Conservation (phyloP, 2,797 vertebrate species). For the Saxicola maurus region DNA sequence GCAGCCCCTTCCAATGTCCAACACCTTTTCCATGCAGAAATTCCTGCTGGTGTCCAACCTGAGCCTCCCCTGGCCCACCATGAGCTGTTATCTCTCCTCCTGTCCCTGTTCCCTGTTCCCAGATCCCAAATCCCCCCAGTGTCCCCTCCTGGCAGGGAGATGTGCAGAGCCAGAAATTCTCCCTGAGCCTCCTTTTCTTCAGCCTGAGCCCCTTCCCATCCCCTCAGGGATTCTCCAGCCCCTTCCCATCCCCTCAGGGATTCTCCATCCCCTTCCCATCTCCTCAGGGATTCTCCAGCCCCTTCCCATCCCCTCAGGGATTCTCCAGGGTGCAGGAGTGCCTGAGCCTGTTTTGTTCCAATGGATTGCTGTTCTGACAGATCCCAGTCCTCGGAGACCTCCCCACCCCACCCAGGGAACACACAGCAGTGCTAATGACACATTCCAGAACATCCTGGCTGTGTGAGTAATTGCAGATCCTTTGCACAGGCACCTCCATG, state of each 20-base stretch:
- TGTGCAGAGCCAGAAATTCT: not conserved
- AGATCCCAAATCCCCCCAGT: not conserved
- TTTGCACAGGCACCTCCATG: not conserved
- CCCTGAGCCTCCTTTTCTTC: not conserved
- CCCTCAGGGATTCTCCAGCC: not conserved
- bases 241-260: too few species aligned
- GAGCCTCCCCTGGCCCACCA: not conserved
- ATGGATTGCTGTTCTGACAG: not conserved
- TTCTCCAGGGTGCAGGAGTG: not conserved
- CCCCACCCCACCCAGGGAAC: not conserved
- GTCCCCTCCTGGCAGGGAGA: not conserved
- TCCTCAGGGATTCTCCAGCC: too few species aligned
- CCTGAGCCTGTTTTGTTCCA: not conserved
- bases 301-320: not conserved
- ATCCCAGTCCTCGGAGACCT: not conserved
- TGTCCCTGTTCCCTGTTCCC: not conserved
- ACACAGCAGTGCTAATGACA: not conserved
- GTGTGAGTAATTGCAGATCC: not conserved
- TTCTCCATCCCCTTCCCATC: not conserved
- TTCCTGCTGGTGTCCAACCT: rapidly evolving
- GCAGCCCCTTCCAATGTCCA: not conserved
- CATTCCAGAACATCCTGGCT: not conserved
- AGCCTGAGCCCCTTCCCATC: not conserved
- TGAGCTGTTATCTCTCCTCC: rapidly evolving
- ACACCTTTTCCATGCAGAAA: rapidly evolving